Evolutionary conservation across 1,140 invertebrate species (phyloP).

Genomic region (Wasmannia auropunctata): DNA sequence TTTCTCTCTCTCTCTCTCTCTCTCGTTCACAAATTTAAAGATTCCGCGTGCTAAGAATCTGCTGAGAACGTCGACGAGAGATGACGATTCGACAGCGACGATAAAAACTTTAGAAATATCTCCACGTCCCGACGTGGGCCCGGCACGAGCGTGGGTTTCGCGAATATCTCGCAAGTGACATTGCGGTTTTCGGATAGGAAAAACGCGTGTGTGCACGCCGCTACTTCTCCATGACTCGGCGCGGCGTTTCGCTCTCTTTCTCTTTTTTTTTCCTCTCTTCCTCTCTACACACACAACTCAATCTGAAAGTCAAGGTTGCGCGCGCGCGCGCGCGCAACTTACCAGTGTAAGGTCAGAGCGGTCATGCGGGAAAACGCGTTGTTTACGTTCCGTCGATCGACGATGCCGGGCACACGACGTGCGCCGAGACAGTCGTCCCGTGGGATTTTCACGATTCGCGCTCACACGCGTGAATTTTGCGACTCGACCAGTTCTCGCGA

Average conservation of each 20-base stretch:
- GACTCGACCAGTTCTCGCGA: not conserved
- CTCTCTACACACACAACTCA: not conserved
- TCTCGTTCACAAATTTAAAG: not conserved
- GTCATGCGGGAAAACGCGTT: not conserved
- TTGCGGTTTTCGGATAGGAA: not conserved
- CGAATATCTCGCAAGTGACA: not conserved
- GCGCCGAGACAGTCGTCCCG: not conserved
- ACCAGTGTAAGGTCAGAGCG: conserved; percentile 59
- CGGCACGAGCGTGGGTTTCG: not conserved
- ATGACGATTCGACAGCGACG: not conserved
- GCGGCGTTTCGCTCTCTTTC: not conserved
- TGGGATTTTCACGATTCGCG: not conserved
- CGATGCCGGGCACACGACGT: not conserved
- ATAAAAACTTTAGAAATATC: not conserved
- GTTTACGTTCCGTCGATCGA: conserved; percentile 33
- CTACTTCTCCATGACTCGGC: not conserved
- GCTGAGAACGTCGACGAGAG: not conserved
- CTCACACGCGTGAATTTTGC: not conserved
- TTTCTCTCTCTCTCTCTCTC: too few species aligned
- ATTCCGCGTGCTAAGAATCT: not conserved
- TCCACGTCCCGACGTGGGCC: not conserved
- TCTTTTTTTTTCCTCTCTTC: not conserved
- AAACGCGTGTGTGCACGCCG: not conserved
- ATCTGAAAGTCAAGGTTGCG: conserved; percentile 67
- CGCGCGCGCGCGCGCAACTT: conserved; percentile 36